A percentile compares a stretch with the other conserved stretches of the same genome.
phyloP scores from a whole-genome alignment of 2,888 invertebrate species.

The Eueremaeus valkanovi region DNA sequence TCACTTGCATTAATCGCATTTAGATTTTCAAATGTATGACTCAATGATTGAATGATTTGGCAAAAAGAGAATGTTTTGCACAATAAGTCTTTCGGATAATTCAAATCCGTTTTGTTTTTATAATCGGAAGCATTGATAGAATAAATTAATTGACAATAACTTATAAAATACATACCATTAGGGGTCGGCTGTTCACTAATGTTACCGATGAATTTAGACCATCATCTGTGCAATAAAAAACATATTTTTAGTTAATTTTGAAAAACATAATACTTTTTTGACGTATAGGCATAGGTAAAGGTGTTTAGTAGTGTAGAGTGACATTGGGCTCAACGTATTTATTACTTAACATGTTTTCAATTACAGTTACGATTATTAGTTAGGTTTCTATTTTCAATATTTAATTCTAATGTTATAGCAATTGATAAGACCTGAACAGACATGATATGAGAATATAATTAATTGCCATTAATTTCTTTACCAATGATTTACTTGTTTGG shows the following conservation, averaged over 20 bases:
- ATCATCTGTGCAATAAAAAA: slow-evolving; percentile 27
- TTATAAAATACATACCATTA: slow-evolving; percentile 17
- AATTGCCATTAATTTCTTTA: too few species aligned
- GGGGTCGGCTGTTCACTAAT: slow-evolving; percentile 18
- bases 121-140: not conserved
- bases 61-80: not conserved
- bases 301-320: not conserved
- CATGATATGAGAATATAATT: too few species aligned
- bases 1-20: not conserved
- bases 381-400: too few species aligned
- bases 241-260: slow-evolving; percentile 8
- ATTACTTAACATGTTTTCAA: not conserved
- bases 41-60: not conserved
- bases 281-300: not conserved
- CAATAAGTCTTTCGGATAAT: not conserved
- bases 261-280: not conserved
- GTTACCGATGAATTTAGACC: slow-evolving; percentile 17
- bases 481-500: too few species aligned
- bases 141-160: not conserved
- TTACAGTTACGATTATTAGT: not conserved
- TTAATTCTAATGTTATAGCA: too few species aligned
- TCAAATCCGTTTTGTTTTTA: not conserved
- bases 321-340: not conserved
- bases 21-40: too few species aligned
- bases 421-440: not conserved